phyloP scores from a whole-genome alignment of 2,888 invertebrate species.

The Lepidochrysops patricia region DNA sequence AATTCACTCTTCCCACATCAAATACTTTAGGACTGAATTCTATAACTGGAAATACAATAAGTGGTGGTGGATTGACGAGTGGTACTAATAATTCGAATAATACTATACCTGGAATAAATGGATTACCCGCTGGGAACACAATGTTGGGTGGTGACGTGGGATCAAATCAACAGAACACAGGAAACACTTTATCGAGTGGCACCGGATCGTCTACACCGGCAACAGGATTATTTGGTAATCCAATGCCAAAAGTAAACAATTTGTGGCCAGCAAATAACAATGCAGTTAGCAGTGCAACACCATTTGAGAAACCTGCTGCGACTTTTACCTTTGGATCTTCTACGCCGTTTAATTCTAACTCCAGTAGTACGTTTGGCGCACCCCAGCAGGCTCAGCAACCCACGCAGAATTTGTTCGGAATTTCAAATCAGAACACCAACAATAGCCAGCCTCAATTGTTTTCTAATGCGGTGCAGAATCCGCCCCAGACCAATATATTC shows the following conservation, averaged over 20 bases:
- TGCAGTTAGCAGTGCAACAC: constrained; percentile 28
- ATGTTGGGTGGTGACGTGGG: constrained; percentile 29
- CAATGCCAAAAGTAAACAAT: constrained; percentile 38
- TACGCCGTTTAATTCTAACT: constrained; percentile 33
- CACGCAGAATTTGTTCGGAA: constrained; percentile 38
- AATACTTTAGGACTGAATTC: constrained; percentile 15
- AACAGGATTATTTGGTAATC: constrained; percentile 34
- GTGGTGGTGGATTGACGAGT: constrained; percentile 19
- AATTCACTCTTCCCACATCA: constrained; percentile 23
- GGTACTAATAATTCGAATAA: constrained; percentile 18
- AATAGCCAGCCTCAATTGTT: constrained; percentile 38
- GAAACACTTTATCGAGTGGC: constrained; percentile 27
- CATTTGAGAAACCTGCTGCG: constrained; percentile 38
- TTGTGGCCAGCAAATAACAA: constrained; percentile 38
- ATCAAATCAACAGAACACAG: constrained; percentile 26
- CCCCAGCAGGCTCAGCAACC: constrained; percentile 24
- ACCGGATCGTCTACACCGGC: constrained; percentile 21
- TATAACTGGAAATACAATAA: constrained; percentile 16
- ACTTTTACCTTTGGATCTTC: constrained; percentile 43
- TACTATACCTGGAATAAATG: constrained; percentile 17
- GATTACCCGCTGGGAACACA: constrained; percentile 21
- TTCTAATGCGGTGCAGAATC: constrained; percentile 31
- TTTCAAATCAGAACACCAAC: constrained; percentile 32
- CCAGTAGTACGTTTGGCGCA: constrained; percentile 31
- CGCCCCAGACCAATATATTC: constrained; percentile 37